Evolutionary conservation across 2,888 invertebrate genomes (phyloP), one percentile per base, ranked within the genome.

Genomic region (Lamproptera curius): DNA sequence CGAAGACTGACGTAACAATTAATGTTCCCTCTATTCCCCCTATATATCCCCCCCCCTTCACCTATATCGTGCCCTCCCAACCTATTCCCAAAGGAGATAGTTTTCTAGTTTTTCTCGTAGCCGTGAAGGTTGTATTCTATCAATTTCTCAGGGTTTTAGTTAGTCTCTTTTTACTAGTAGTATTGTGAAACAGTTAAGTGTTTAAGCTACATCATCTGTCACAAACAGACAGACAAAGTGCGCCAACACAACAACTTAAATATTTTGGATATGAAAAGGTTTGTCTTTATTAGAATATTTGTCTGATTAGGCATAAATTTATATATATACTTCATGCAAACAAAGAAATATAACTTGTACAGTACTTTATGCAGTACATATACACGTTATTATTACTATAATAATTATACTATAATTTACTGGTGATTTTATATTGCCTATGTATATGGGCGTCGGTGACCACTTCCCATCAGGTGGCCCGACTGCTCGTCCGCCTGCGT

Each of bases 1-100:
- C 42, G 33, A 39, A 39, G 42, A 43, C 16, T 39, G 48, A 43
- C 48, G 48, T 48, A 33, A 43, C 42, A 43, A 42, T 42, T 48
- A 43, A 42, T 37, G 31, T 17, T 2, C 15, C 47, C 13, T 20
- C 28, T 28, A 2, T 2, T 9, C 28, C 28, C 6, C 28, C 28
- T 8, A 9, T 28, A 2, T 9, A 10, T 8, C 28, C 28, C 2
- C 28, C 28, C 9, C 28, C 6, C n/a, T 28, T 28, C n/a, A 8
- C 4, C 28, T 8, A 23, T 8, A 23, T 6, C 23, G 4, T 23
- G 4, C 23, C 23, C 5, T 8, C 5, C 4, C 4, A 8, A 23
- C 4, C 5, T 23, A 23, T 23, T 8, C 5, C 23, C 8, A 23
- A 8, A 23, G 23, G 8, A 23, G 5, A 6, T 6, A 23, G 4